Evolutionary conservation across 2,113 vertebrate species (phyloP).

Genomic region (Mesocricetus auratus): DNA sequence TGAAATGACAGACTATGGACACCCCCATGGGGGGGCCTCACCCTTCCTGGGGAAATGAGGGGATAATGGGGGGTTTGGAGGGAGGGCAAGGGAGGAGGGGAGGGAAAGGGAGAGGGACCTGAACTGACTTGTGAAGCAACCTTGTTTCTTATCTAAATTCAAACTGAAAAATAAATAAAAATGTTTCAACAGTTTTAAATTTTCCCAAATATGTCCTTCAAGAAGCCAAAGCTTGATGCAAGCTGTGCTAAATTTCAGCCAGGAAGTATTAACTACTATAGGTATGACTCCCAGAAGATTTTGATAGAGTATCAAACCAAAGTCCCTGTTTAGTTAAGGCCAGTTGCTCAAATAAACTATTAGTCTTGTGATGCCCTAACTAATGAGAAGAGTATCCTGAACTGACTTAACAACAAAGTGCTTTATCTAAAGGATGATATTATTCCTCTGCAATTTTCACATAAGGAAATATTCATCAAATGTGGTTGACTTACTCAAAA

Average conservation of each 20-base stretch:
- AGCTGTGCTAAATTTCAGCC: background rate
- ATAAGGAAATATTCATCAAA: background rate
- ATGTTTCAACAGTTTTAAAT: too few relatives aligned
- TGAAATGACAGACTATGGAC: too few relatives aligned
- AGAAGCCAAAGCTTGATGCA: background rate
- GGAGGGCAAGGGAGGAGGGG: too few relatives aligned
- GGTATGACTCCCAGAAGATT: background rate
- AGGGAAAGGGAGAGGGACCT: too few relatives aligned
- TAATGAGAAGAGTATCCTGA: background rate
- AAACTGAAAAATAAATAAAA: too few relatives aligned
- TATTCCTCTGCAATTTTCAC: background rate
- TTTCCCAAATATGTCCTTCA: background rate
- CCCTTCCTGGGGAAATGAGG: too few relatives aligned
- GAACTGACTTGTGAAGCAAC: too few relatives aligned
- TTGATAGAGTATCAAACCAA: background rate
- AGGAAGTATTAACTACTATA: background rate
- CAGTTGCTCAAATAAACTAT: accelerated
- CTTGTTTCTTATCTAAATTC: too few relatives aligned
- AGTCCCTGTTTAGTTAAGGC: background rate
- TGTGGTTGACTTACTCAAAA: background rate
- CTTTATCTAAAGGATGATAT: background rate
- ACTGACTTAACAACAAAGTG: background rate
- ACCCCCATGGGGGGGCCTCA: too few relatives aligned
- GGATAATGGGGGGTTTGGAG: too few relatives aligned
- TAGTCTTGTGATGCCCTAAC: background rate